Evolutionary conservation across 35 echinoderm and acorn worm species (phyloP).

Genomic region (Lytechinus variegatus): DNA sequence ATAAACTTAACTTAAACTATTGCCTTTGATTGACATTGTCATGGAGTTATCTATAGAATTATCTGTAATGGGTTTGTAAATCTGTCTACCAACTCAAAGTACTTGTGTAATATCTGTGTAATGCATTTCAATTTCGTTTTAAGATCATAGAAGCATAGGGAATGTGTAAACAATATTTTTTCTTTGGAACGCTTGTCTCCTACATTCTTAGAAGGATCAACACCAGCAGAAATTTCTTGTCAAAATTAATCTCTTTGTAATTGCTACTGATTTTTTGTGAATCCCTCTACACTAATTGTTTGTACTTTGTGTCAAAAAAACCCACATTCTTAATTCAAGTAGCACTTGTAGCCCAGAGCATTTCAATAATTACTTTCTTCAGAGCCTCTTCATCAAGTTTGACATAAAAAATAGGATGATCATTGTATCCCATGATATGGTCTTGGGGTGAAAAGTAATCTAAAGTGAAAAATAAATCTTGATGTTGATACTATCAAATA

Average conservation of each 20-base stretch:
- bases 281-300: no score
- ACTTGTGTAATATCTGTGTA: not conserved
- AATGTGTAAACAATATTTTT: not conserved
- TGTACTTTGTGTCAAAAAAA: no score
- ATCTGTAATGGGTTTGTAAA: not conserved
- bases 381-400: no score
- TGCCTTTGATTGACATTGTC: not conserved
- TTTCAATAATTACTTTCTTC: no score
- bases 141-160: not conserved
- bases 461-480: no score
- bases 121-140: not conserved
- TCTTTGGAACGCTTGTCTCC: not conserved
- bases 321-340: no score
- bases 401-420: no score
- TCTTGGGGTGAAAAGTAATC: no score
- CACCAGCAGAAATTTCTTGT: not conserved
- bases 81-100: not conserved
- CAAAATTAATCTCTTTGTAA: not conserved
- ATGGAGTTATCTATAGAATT: not conserved
- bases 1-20: not conserved
- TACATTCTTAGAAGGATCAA: not conserved
- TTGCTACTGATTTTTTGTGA: not conserved
- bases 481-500: no score
- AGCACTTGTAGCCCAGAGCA: no score
- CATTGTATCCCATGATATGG: no score